Conservation (phyloP, 35 echinoderm and acorn worm species). For the Amphiura filiformis region DNA sequence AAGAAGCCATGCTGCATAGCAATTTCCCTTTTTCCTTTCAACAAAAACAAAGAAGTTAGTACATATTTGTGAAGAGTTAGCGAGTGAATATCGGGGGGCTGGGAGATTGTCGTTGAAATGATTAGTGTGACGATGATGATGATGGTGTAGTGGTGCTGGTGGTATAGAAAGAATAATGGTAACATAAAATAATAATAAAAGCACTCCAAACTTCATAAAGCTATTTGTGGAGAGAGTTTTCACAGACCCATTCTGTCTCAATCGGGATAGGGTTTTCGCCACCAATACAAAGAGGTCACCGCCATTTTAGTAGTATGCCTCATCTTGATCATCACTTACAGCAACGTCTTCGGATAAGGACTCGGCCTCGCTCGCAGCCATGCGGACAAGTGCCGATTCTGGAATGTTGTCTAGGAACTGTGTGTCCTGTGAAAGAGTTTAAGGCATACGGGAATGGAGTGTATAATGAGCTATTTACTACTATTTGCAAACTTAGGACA, state of each 20-base stretch:
- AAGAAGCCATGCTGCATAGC: too few relatives aligned
- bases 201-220: background rate
- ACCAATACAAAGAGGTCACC: background rate
- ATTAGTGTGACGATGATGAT: too few relatives aligned
- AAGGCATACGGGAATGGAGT: background rate
- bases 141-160: too few relatives aligned
- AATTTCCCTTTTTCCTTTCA: too few relatives aligned
- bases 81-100: too few relatives aligned
- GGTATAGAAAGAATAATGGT: too few relatives aligned
- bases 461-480: too few relatives aligned
- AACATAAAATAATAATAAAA: background rate
- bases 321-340: background rate
- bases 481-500: too few relatives aligned
- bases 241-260: background rate
- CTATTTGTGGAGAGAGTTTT: background rate
- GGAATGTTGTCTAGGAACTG: background rate
- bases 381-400: background rate
- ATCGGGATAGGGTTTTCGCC: background rate
- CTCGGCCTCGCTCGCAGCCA: conserved; percentile 3
- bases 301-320: background rate
- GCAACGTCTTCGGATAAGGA: background rate
- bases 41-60: too few relatives aligned
- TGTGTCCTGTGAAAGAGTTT: background rate
- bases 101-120: too few relatives aligned
- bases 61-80: too few relatives aligned